Evolutionary conservation across 2,113 vertebrate genomes (phyloP), one percentile per base, ranked within the genome.

Genomic region (Choloepus hoffmanni): DNA sequence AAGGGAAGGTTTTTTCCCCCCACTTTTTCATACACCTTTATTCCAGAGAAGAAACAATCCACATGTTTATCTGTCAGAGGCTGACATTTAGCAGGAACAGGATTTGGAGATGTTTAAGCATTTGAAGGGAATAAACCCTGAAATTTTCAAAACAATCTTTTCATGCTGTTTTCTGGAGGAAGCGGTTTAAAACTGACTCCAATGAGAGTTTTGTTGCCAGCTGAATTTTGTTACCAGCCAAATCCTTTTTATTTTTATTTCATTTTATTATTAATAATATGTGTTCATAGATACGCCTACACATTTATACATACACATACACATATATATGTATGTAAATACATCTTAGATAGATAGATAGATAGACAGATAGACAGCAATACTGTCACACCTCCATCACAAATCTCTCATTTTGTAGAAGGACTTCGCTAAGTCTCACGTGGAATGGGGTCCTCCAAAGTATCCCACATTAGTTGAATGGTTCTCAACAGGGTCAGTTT

Each of bases 91-190:
- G 50, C 62, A 89, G 76, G 40, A 85, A 83, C 28, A 62, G 67
- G 81, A 94, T 95, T 88, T 88, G 43, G 55, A 94, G 40, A 62
- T 95, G 21, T 60, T 83, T 92, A 96, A 96, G 43, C 24, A 95
- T 94, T 86, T 96, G 74, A 93, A 87, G 79, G 23, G 12, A 90
- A 92, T 94, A 92, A 94, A 94, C 58, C 30, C 62, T 85, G 50
- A 76, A 89, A 93, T 30, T 72, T 79, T 95, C 68, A n/a, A 50
- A 94, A 89, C 94, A 95, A 96, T 89, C 90, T 90, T 92, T 53
- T 82, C 21, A 33, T 55, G 73, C n/a, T 72, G 50, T 74, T 94
- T 95, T 89, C 72, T 67, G 63, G 62, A 92, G 53, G 95, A 73
- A 6, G 7, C 68, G 86, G 15, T 45, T 89, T 72, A 76, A 50